Base-by-base conservation (phyloP, 1,140 invertebrate species). In the Lepidurus arcticus region DNA sequence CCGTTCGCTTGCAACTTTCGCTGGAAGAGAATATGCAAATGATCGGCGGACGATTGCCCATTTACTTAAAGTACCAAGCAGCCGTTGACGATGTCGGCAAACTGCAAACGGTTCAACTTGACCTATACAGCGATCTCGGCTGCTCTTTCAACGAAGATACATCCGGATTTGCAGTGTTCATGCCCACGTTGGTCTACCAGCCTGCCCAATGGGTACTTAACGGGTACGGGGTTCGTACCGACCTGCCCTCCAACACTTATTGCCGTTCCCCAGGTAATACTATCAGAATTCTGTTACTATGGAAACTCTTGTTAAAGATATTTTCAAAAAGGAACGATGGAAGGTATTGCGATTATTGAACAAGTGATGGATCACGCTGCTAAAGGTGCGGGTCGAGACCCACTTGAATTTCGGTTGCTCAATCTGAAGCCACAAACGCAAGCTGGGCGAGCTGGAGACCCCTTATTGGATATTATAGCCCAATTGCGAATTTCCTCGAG, bases 361-460 rank as follows among this genome's bases (percentile, higher is more conserved):
- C 88, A 87, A 73, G 89, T 96, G 9, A 92, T 97, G 88, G 93
- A 96, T 81, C 91, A 93, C 82, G 91, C 95, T 79, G 89, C 92
- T 0, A 88, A 88, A 77, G 86, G 84, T 74, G 82, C 91, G 6
- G 86, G 88, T 3, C 86, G 88, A 81, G 93, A 95, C 85, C 89
- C 93, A 0, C 79, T 90, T 1, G 88, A 91, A 76, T 88, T 80
- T 21, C 75, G 79, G 7, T n/a, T 80, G 65, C 73, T 74, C 42
- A 80, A 80, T 42, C 43, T 87, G 21, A 82, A 83, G 84, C 26
- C 75, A 82, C 45, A 81, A 84, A 76, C 85, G 83, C 47, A 82
- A 84, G 81, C 77, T 53, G 21, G 75, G 53, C 7, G 76, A 78
- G 13, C 21, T 44, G 21, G 76, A 81, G 76, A 81, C 47, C 42